These are phyloP conservation scores for Taenaris catops DNA, from an alignment of 2,888 invertebrate genomes.

Conservation along the genomic window DNA sequence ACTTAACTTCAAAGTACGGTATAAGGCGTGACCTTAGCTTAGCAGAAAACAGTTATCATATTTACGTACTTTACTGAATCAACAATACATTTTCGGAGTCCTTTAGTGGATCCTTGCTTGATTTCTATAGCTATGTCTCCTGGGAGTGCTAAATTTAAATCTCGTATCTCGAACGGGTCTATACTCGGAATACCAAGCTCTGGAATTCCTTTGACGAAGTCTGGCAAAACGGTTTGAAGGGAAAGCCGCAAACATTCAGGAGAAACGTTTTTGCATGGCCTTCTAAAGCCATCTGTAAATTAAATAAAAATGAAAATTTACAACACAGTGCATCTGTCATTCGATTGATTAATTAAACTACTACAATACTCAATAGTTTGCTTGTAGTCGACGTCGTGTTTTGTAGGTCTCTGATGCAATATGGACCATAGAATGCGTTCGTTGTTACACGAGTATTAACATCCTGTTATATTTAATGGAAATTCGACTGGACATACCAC, in stretches of 20 bases:
- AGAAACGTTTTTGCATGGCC: conserved; percentile 35
- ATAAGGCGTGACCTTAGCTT: too few species aligned
- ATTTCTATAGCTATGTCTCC: conserved; percentile 40
- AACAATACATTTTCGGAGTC: conserved; percentile 42
- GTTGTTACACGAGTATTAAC: too few species aligned
- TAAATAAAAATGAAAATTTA: neutral
- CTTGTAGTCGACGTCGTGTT: too few species aligned
- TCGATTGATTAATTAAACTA: too few species aligned
- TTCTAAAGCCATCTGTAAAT: conserved; percentile 30
- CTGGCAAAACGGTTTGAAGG: conserved; percentile 35
- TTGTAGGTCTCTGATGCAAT: too few species aligned
- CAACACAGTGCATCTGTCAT: too few species aligned
- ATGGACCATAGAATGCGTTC: too few species aligned
- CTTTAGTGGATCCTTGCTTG: conserved; percentile 36
- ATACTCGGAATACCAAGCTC: conserved; percentile 37
- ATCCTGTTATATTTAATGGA: too few species aligned
- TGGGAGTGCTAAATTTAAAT: conserved; percentile 37
- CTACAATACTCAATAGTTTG: too few species aligned
- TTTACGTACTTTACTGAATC: conserved; percentile 40
- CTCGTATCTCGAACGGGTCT: conserved; percentile 43
- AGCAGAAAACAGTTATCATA: too few species aligned
- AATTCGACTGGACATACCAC: too few species aligned
- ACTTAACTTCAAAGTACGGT: too few species aligned
- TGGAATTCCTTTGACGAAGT: conserved; percentile 37
- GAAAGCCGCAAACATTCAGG: conserved; percentile 37